Evolutionary conservation across 30 jellyfish, hydroid and myxozoan genomes (phyloP), one percentile per base, ranked within the genome.

Genomic region (Aurelia sp.): DNA sequence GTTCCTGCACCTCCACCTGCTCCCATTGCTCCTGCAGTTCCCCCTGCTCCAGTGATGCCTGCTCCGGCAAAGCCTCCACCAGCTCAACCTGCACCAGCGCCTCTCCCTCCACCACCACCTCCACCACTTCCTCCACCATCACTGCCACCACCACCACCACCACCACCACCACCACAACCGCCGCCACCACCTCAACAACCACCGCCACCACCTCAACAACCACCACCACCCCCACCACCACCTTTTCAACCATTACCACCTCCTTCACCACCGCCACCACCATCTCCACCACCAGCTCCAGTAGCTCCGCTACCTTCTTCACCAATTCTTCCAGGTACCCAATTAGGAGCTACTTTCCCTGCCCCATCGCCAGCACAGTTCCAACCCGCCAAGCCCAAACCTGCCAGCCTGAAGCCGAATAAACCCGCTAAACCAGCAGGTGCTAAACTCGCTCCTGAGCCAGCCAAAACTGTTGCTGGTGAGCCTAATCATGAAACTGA

Each of bases 121-220:
- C 97, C 97, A 68, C 97, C 98, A 0, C 97, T 96, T 12, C 96
- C 97, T 83, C 98, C 97, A 63, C 97, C 98, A 82, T 91, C 89
- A 63, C 59, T 76, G 1, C 97, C 98, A 58, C 97, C 98, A 57
- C 50, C 93, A 27, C 81, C 79, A 3, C 64, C 91, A 11, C 91
- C 91, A 52, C 76, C 76, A 19, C 63, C 84, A n/a, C 85, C 85
- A 17, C 79, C 93, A 8, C 91, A 83, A 6, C 87, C 93, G 6
- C 81, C 93, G 1, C 93, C 71, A 8, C 79, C 93, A 22, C 74
- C 88, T 15, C 82, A 9, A 22, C 78, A 66, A 0, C 79, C 92
- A 18, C 86, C 78, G 31, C 51, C 92, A 58, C 82, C 89, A 18
- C 64, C 75, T 1, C 85, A 86, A 33, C 88, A 77, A 23, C 93